Conservation (phyloP, 2,113 vertebrate species). For the Psilopsiagon aymara region DNA sequence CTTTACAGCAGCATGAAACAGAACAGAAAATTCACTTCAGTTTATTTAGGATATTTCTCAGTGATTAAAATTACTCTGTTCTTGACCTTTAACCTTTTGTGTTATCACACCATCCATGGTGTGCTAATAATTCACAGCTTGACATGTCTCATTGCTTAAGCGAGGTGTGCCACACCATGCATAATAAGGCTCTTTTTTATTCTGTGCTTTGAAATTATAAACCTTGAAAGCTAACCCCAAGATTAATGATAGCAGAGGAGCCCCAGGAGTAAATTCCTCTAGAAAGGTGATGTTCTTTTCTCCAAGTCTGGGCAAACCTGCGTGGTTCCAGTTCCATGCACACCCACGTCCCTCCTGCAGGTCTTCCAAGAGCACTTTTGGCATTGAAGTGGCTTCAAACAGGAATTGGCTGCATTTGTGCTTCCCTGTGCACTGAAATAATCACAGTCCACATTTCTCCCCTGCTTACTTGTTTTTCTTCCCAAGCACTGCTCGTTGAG, state of each 20-base stretch:
- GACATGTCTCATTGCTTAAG: not conserved
- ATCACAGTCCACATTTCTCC: not conserved
- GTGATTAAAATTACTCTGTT: too few species aligned
- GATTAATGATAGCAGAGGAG: not conserved
- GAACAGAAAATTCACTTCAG: too few species aligned
- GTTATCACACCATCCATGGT: not conserved
- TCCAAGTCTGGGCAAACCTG: not conserved
- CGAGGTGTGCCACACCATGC: rapidly evolving
- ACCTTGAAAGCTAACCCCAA: not conserved
- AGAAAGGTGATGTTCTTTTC: not conserved
- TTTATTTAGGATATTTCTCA: too few species aligned
- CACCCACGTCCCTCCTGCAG: not conserved
- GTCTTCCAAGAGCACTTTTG: not conserved
- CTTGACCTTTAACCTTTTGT: not conserved
- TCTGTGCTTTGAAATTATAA: not conserved
- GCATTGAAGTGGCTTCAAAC: not conserved
- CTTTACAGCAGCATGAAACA: too few species aligned
- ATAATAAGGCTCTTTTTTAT: not conserved
- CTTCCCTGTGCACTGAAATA: not conserved
- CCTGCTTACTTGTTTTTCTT: not conserved
- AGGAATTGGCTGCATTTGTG: not conserved
- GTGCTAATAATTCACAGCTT: not conserved
- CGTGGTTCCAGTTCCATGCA: rapidly evolving
- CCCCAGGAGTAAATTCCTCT: not conserved
- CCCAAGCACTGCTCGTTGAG: not conserved